Conservation (phyloP, 2,888 invertebrate genomes). For the Cinara cedri region DNA sequence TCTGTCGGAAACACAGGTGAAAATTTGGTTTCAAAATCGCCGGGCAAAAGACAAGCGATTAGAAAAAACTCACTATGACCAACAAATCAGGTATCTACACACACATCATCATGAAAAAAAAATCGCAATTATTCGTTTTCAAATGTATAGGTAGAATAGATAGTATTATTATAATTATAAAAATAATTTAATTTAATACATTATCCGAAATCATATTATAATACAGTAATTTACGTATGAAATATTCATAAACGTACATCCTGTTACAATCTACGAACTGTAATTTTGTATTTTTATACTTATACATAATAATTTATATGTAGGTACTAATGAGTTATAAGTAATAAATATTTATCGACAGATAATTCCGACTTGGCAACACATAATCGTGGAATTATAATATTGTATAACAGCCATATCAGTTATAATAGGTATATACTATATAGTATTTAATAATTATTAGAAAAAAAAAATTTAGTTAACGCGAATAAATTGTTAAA, state of each 20-base stretch:
- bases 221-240: neutral
- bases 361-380: too few species aligned
- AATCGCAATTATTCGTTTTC: neutral
- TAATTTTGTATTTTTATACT: too few species aligned
- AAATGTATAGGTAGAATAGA: neutral
- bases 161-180: neutral
- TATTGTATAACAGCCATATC: too few species aligned
- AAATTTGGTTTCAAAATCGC: constrained; percentile 94
- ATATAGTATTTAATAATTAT: too few species aligned
- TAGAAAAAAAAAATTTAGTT: too few species aligned
- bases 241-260: neutral
- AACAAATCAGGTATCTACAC: constrained; percentile 94
- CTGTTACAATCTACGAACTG: too few species aligned
- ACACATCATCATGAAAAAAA: too few species aligned
- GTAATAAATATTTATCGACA: neutral
- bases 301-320: too few species aligned
- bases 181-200: neutral
- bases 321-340: too few species aligned
- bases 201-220: neutral
- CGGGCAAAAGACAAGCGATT: constrained; percentile 95
- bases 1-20: constrained; percentile 77
- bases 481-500: too few species aligned
- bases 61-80: constrained; percentile 93
- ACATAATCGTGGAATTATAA: too few species aligned
- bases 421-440: too few species aligned